Base-by-base conservation (phyloP, 1,140 invertebrate genomes). In the Aleiodes sp. region DNA sequence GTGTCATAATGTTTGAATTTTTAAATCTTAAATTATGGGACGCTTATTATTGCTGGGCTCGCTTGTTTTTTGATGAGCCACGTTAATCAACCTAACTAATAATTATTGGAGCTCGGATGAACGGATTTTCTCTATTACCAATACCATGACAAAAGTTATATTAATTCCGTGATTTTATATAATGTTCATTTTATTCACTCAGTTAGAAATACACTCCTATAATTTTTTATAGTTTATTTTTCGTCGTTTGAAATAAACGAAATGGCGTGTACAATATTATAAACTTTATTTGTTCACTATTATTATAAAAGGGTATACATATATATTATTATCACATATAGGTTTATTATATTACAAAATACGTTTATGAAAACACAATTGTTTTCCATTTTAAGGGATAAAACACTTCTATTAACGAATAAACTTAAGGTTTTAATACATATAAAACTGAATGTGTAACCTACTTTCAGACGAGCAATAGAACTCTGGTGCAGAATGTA, bases 381-480 rank as follows among this genome's bases (percentile, higher is more conserved):
- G 26, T 65, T 64, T 29, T 60, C 26, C 21, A 14, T 59, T 12
- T 57, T 66, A 66, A 66, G 31, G 65, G 65, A 59, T 43, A 52
- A 29, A 59, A 63, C 60, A 33, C 37, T 56, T 46, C 43, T 37
- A 60, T 26, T 60, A 62, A 31, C 7, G 31, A 68, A 37, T 69
- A 62, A 57, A 56, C 41, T 65, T 78, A 78, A 78, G 75, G 73
- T n/a, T n/a, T n/a, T 81, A 77, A 78, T 73, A n/a, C 68, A 81
- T 81, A 76, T 81, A 81, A 84, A 85, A 86, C 79, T 86, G 81
- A 84, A 86, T 86, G 77, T 85, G 79, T 86, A 80, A 85, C 84
- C 85, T 86, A 86, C 83, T 86, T 86, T 86, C 85, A 86, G 85
- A 86, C 85, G 84, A 86, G 85, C 85, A 86, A 86, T 86, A 86